Conservation (phyloP, 2,888 invertebrate genomes). For the Ischnura elegans region DNA sequence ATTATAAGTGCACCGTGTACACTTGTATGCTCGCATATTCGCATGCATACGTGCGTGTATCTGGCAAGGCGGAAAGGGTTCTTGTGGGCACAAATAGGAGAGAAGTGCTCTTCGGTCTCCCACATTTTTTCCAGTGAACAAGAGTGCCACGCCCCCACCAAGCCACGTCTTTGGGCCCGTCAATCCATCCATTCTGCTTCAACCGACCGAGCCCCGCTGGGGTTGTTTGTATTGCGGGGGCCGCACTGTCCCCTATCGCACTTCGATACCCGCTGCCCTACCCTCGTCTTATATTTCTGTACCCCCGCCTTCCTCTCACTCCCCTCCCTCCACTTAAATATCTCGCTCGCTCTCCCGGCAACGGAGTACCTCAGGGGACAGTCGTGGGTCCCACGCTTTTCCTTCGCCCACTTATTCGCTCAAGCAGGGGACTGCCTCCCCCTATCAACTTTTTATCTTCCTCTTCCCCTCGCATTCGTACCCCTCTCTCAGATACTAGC, state of each 20-base stretch:
- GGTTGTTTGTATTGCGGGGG: background rate
- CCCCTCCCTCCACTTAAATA: background rate
- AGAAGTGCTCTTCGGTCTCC: background rate
- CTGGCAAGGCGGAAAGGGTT: background rate
- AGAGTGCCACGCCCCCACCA: background rate
- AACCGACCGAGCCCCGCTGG: background rate
- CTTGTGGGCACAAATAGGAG: background rate
- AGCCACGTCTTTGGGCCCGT: background rate
- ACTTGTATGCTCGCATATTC: background rate
- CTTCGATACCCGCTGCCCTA: background rate
- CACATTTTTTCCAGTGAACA: background rate
- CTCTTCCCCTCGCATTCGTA: background rate
- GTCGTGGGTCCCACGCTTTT: background rate
- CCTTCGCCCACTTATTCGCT: background rate
- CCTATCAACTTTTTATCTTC: background rate
- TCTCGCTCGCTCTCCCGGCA: background rate
- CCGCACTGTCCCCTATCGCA: background rate
- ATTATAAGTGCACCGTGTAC: background rate
- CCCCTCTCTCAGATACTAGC: background rate
- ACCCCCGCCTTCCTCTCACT: background rate
- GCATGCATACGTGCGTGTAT: background rate
- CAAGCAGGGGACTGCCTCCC: background rate
- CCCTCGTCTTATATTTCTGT: background rate
- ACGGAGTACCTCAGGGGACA: background rate
- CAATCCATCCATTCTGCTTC: constrained; percentile 1